These are phyloP conservation scores for Enteromius unitaeniatus DNA, from an alignment of 2,797 vertebrate genomes.

Conservation along the genomic window DNA sequence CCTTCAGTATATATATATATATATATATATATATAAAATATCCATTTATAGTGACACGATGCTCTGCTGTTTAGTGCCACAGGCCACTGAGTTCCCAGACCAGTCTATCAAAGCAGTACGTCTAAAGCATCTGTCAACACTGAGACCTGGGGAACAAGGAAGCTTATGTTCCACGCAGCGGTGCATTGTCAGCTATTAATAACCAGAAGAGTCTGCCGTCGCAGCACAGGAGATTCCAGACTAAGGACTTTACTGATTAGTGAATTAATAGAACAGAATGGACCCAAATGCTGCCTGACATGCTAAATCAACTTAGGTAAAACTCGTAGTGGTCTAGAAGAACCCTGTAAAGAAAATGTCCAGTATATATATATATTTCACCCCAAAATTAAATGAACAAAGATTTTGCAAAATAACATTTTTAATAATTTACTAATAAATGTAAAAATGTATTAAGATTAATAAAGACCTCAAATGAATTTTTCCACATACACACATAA, in stretches of 20 bases:
- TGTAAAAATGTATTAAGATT: not conserved
- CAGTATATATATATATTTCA: too few species aligned
- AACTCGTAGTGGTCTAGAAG: not conserved
- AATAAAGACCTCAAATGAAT: not conserved
- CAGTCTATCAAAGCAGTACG: constrained; percentile 13
- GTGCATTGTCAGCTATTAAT: constrained; percentile 79
- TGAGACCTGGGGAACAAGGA: constrained; percentile 16
- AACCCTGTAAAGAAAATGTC: not conserved
- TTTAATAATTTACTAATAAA: not conserved
- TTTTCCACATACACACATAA: too few species aligned
- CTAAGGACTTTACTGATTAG: constrained; percentile 40
- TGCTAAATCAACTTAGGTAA: not conserved
- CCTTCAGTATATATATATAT: not conserved
- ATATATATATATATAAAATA: not conserved
- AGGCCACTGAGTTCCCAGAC: not conserved
- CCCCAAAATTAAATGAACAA: not conserved
- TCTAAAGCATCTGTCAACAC: constrained; percentile 32
- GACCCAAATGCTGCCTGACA: constrained; percentile 26
- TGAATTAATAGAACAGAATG: constrained; percentile 17
- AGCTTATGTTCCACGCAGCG: constrained; percentile 77
- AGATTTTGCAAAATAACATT: not conserved
- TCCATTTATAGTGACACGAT: not conserved
- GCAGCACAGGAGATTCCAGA: constrained; percentile 32
- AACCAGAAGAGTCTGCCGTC: constrained; percentile 60
- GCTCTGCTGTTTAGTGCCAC: not conserved